Evolutionary conservation across 1,140 invertebrate species (phyloP).

Genomic region (Drosophila melanogaster): DNA sequence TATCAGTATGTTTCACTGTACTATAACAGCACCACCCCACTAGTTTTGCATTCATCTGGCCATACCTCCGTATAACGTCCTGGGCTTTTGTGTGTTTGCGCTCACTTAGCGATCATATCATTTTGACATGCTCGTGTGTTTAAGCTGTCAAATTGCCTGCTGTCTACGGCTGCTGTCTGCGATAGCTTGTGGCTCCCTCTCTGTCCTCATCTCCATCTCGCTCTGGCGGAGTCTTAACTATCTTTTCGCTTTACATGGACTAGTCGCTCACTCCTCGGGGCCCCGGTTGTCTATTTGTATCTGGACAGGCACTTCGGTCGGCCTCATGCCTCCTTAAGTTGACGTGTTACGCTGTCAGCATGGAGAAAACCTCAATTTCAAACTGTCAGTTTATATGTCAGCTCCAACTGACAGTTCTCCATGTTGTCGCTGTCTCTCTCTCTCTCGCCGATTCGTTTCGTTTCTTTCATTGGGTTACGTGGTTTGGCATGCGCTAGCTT

Average conservation of each 20-base stretch:
- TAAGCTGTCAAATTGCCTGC: constrained; percentile 82
- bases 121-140: constrained; percentile 82
- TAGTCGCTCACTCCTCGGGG: constrained; percentile 26
- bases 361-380: constrained; percentile 83
- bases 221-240: constrained; percentile 54
- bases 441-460: constrained; percentile 45
- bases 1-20: constrained; percentile 9
- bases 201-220: constrained; percentile 10
- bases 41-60: constrained; percentile 26
- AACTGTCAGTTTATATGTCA: constrained; percentile 82
- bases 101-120: constrained; percentile 83
- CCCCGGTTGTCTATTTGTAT: constrained; percentile 75
- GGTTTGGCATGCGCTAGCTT: constrained; percentile 34
- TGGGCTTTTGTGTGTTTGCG: constrained; percentile 61
- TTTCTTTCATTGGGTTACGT: constrained; percentile 40
- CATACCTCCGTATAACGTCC: constrained; percentile 36
- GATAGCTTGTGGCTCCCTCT: constrained; percentile 38
- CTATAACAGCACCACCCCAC: neutral
- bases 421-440: constrained; percentile 61
- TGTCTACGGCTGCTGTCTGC: constrained; percentile 69
- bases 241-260: constrained; percentile 60
- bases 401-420: constrained; percentile 81
- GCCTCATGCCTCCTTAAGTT: constrained; percentile 81
- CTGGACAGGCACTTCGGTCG: constrained; percentile 77
- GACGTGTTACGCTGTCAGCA: constrained; percentile 82